Evolutionary conservation across 2,888 invertebrate genomes (phyloP), one percentile per base, ranked within the genome.

Genomic region (Zootermopsis nevadensis): DNA sequence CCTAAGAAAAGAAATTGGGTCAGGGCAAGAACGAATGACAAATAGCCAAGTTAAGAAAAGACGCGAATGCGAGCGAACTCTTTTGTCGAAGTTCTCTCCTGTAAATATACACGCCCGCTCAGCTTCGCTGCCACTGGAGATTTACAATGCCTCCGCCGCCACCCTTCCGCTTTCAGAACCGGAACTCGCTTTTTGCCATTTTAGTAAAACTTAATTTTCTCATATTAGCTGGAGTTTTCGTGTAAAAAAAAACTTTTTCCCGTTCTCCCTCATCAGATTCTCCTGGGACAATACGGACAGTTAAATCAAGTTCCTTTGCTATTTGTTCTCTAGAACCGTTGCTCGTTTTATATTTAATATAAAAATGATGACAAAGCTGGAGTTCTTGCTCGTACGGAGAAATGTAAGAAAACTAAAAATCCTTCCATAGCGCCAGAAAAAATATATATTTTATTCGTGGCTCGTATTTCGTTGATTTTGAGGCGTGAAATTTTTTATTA

Each of bases 171-270:
- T 7, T 48, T 48, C 48, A 48, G 27, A 24, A 74, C 81, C 30
- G 27, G 38, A 35, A 69, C 69, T 82, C 86, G 82, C 82, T n/a
- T 83, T 84, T 82, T 82, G 85, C 80, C 86, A 86, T 87, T 88
- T 88, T 87, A 88, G 87, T 86, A 85, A 87, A 88, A 88, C 87
- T 87, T 87, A 88, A 88, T 88, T 88, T 87, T 86, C 86, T 87
- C 87, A 86, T 88, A 88, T 88, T 88, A 88, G 87, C 86, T 86
- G 85, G 77, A 84, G 84, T 84, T 77, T 69, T 79, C 74, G 74
- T 76, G 81, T 69, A 84, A 79, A 84, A 77, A 84, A 84, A 84
- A 85, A 82, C 69, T 81, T 84, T 84, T 83, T 77, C 55, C 24
- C 55, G 31, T 77, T 76, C 76, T 76, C 27, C 84, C 84, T 83